phyloP scores from a whole-genome alignment of 2,888 invertebrate species.

The Limnephilus rhombicus region DNA sequence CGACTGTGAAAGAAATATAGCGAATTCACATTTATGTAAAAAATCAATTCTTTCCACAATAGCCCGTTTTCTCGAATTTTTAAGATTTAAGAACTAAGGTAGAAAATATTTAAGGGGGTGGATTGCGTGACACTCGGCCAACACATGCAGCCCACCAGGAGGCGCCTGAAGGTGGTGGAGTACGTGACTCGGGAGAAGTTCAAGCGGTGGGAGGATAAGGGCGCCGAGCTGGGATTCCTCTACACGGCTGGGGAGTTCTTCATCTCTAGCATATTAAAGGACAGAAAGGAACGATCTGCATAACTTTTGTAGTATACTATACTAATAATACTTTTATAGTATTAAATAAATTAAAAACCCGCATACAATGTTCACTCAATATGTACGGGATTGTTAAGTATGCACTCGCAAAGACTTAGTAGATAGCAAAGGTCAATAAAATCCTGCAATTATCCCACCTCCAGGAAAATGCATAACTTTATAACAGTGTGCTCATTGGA shows the following conservation, averaged over 20 bases:
- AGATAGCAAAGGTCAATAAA: too few relatives aligned
- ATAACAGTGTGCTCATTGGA: too few relatives aligned
- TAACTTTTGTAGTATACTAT: too few relatives aligned
- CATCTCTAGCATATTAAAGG: constrained; percentile 87
- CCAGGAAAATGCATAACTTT: too few relatives aligned
- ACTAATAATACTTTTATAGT: constrained; percentile 64
- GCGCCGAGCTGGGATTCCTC: constrained; percentile 91
- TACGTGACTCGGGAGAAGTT: constrained; percentile 98
- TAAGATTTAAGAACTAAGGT: constrained; percentile 81
- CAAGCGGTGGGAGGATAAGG: constrained; percentile 89
- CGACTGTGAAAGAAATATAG: too few relatives aligned
- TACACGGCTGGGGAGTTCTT: constrained; percentile 99
- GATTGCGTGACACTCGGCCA: constrained; percentile 98
- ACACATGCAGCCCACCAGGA: constrained; percentile 99
- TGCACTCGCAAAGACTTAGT: too few relatives aligned
- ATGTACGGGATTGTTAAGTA: too few relatives aligned
- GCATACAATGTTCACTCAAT: not conserved
- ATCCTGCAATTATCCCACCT: too few relatives aligned
- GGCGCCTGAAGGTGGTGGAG: constrained; percentile 95
- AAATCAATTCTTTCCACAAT: too few relatives aligned
- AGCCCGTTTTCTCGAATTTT: too few relatives aligned
- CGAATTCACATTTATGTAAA: too few relatives aligned
- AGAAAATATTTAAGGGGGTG: constrained; percentile 79
- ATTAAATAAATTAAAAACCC: not conserved
- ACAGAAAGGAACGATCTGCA: constrained; percentile 74